Evolutionary conservation across 2,113 vertebrate genomes (phyloP).

Genomic region (Canis aureus): DNA sequence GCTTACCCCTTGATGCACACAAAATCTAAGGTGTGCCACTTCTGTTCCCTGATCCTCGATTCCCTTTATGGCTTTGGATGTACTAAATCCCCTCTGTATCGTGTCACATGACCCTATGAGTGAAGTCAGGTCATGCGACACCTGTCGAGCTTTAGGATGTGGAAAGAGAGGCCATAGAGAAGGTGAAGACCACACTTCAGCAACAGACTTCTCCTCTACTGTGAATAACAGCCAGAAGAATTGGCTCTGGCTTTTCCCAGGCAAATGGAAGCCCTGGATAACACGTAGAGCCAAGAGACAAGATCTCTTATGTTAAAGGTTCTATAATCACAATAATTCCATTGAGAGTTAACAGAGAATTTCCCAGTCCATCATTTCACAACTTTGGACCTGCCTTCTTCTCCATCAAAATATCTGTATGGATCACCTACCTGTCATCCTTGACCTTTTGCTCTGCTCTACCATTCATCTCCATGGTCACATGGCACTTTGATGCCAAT

Average conservation of each 20-base stretch:
- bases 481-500: neutral
- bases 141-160: neutral
- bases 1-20: neutral
- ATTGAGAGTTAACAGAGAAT: neutral
- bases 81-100: neutral
- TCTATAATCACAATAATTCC: neutral
- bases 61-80: neutral
- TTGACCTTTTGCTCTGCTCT: neutral
- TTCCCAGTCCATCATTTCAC: neutral
- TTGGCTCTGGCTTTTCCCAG: neutral
- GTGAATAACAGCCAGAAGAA: neutral
- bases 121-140: neutral
- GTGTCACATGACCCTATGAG: neutral
- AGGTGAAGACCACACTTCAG: neutral
- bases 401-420: neutral
- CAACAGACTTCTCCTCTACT: neutral
- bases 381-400: neutral
- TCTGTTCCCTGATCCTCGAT: neutral
- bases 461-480: neutral
- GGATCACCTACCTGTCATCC: neutral
- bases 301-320: neutral
- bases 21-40: neutral
- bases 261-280: neutral
- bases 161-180: neutral
- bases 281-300: neutral